Base-by-base conservation (phyloP, 37 sponge, comb jelly and placozoan genomes). In the Geodia barretti region DNA sequence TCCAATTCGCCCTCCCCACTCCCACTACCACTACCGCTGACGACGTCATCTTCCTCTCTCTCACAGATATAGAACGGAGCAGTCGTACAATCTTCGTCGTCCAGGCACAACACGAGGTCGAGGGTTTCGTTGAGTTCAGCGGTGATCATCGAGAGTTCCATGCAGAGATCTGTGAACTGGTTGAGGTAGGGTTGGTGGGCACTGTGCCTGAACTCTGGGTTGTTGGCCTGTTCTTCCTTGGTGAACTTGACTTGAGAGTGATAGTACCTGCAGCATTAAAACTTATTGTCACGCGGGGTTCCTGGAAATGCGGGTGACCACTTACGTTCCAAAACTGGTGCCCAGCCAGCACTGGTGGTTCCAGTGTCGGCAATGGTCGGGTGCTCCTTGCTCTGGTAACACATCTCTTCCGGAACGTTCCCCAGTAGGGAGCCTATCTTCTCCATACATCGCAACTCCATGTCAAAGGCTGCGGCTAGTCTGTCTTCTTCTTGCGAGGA, bases 311-410 rank as follows among this genome's bases (percentile, higher is more conserved):
- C 37, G n/a, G 26, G 33, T 38, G 5, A 36, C 33, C 35, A 77
- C 77, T 77, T 77, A 79, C 80, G 32, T 66, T 66, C 66, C 68
- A 32, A 73, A 34, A 26, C 39, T n/a, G 8, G 35, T 28, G 28
- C 86, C 86, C 21, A 72, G 72, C 86, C 86, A 85, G 73, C 86
- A 85, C 34, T 72, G 40, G 65, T 35, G 40, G 41, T 78, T 85
- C 39, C 35, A 0, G 58, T 54, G 58, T 64, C 33, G 1, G 73
- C 64, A 3, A 72, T 40, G 33, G 66, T 65, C 41, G 35, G 11
- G 23, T 33, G 37, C 21, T 39, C 30, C 62, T 84, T 76, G 36
- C 84, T 39, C 0, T 9, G 62, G 41, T 71, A 85, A 34, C 86
- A 85, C 47, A 85, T 62, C 65, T 73, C 38, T 21, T 85, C 66